A percentile compares a stretch with the other conserved stretches of the same genome.
Evolutionary conservation across 2,797 vertebrate genomes (phyloP).

Genomic region (Tangara arthus): DNA sequence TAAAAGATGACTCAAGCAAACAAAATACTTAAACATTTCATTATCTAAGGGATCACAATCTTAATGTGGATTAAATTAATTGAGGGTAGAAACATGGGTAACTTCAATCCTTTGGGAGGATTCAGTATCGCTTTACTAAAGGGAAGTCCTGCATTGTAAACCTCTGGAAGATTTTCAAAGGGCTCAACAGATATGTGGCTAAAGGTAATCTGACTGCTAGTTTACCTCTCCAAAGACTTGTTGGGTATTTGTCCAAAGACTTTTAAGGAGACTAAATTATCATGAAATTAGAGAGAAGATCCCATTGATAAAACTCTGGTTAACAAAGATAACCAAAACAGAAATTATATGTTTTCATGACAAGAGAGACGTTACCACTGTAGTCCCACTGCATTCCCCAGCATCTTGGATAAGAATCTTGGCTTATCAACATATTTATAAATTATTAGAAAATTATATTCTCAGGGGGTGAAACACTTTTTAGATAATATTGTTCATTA

Average conservation of each 20-base stretch:
- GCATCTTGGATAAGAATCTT: background rate
- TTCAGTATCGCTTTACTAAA: background rate
- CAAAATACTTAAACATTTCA: background rate
- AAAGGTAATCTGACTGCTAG: background rate
- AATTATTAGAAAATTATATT: background rate
- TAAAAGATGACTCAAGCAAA: background rate
- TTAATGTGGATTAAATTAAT: background rate
- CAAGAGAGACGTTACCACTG: background rate
- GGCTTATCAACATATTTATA: background rate
- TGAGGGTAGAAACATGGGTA: background rate
- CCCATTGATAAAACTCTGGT: rapidly evolving
- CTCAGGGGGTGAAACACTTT: background rate
- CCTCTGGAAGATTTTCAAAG: background rate
- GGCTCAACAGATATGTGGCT: background rate
- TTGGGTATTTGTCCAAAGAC: background rate
- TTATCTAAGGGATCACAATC: background rate
- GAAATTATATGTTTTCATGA: background rate
- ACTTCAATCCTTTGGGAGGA: background rate
- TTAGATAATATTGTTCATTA: background rate
- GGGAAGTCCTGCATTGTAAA: background rate
- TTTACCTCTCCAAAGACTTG: background rate
- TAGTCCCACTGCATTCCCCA: background rate
- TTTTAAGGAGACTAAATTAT: background rate
- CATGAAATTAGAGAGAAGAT: background rate
- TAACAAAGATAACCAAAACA: background rate